Base-by-base conservation (phyloP, 2,888 invertebrate genomes). In the Pseudanteris insignis region DNA sequence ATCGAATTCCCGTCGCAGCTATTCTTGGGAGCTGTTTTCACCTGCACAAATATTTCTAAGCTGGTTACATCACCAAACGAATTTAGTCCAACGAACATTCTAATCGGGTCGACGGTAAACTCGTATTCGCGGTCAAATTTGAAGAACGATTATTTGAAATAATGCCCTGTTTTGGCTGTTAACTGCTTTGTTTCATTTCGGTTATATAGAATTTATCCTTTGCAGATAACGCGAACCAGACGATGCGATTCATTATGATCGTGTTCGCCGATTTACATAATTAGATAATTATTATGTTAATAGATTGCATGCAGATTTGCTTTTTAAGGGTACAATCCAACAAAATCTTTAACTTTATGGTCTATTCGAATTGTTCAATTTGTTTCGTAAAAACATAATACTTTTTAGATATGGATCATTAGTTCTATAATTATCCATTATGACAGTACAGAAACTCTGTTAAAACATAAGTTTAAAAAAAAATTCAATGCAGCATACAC, bases 21-120 rank as follows among this genome's bases (percentile, higher is more conserved):
- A 25, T 34, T 59, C 46, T 36, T 32, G 29, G 6, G 33, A 43
- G 47, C 30, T n/a, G 53, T 60, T 62, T 62, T 62, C 57, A 57
- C 57, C 47, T 53, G 57, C 54, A 33, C 47, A 10, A 33, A 51
- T 47, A 33, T 62, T 51, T 55, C 62, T 41, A 55, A 57, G 40
- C 24, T 46, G 26, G 50, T 62, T 62, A 21, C 62, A 47, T 62
- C 51, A 62, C 24, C 37, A 57, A 43, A 34, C 32, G 41, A 62
- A 57, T 57, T 37, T 57, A 53, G 21, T 11, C n/a, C 47, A 37
- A 47, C 46, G 51, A 36, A 41, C 51, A 38, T 47, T 57, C 46
- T 38, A 38, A 62, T 62, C 47, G 37, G 41, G 40, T 47, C 51
- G 26, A 11, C 12, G 29, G 8, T 28, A 50, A 57, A 48, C 48